Conservation (phyloP, 1,140 invertebrate species). For the Pentalonia nigronervosa region DNA sequence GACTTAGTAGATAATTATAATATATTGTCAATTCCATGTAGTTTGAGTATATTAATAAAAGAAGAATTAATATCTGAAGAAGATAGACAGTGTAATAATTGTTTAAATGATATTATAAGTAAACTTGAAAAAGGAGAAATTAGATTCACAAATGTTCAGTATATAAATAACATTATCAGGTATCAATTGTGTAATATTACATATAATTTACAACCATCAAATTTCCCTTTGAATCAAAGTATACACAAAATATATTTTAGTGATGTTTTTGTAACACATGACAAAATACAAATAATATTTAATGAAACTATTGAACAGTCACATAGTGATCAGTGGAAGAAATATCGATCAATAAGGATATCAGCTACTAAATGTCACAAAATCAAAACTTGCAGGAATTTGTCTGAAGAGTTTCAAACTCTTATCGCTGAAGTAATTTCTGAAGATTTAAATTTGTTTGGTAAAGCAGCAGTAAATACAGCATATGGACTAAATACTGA, state of each 20-base stretch:
- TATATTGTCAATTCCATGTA: slow-evolving; percentile 14
- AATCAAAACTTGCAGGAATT: not conserved
- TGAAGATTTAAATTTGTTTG: not conserved
- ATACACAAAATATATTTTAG: slow-evolving; percentile 16
- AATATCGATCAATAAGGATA: not conserved
- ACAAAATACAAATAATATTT: slow-evolving; percentile 8
- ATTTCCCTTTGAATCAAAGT: not conserved
- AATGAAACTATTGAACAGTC: slow-evolving; percentile 1
- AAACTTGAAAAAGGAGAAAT: not conserved
- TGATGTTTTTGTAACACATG: not conserved
- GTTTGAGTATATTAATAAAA: slow-evolving; percentile 13
- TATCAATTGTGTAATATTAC: slow-evolving; percentile 16
- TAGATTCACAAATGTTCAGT: not conserved
- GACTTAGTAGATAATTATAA: slow-evolving; percentile 17
- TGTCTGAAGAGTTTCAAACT: not conserved
- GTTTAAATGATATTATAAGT: slow-evolving; percentile 3
- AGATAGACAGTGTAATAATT: not conserved
- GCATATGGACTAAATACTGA: not conserved
- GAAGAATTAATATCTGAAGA: slow-evolving; percentile 21
- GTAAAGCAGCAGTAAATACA: not conserved
- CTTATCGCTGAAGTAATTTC: not conserved
- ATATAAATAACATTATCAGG: not conserved
- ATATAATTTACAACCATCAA: slow-evolving; percentile 22
- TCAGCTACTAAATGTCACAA: slow-evolving; percentile 1
- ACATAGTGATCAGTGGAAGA: not conserved